Conservation (phyloP, 2,888 invertebrate species). For the Xestia xanthographa region DNA sequence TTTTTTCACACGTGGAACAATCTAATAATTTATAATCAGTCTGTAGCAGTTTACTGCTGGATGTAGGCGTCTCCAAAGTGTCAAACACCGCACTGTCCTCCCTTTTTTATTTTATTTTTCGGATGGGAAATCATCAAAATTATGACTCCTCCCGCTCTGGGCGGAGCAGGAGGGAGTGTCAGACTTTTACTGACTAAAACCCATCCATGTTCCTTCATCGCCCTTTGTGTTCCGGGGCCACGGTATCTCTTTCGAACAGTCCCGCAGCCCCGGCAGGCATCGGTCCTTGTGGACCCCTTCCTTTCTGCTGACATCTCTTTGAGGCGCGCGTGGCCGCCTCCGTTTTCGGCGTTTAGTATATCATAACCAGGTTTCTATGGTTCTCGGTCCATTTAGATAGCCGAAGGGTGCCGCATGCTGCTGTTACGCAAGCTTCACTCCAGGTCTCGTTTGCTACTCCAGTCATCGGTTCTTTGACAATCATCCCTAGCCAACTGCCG, state of each 20-base stretch:
- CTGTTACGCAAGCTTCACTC: neutral
- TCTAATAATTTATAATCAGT: neutral
- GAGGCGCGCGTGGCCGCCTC: no score
- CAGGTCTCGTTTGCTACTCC: neutral
- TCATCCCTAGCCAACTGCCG: neutral
- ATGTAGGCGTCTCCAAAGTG: neutral
- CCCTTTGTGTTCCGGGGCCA: no score
- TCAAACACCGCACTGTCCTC: neutral
- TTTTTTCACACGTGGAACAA: neutral
- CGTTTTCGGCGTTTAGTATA: neutral
- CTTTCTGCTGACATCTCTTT: no score
- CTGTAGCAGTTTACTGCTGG: neutral
- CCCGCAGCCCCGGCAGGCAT: no score
- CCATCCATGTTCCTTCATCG: no score
- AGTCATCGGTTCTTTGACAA: neutral
- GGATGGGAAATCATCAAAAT: no score
- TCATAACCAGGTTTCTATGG: neutral
- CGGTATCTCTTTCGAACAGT: no score
- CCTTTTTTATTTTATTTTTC: no score
- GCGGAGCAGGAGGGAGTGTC: no score
- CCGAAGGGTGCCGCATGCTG: fast-evolving
- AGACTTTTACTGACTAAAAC: no score
- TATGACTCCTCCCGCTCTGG: no score
- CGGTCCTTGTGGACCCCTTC: no score
- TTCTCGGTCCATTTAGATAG: neutral